Evolutionary conservation across 2,888 invertebrate genomes (phyloP).

Genomic region (Acheta domesticus): DNA sequence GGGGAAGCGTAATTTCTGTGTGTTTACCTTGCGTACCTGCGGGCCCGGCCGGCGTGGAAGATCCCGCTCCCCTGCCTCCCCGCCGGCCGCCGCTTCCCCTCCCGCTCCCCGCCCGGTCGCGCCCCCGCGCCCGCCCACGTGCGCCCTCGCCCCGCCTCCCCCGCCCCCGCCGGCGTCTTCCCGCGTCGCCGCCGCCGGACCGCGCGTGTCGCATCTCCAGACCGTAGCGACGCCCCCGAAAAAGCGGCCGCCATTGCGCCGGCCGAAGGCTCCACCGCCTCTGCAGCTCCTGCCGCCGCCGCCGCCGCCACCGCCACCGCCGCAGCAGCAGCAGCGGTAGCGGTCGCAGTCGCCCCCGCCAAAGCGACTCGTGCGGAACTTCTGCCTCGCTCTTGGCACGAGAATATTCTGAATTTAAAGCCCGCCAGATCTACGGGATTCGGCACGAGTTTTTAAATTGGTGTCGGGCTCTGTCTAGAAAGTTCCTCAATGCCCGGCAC

Average conservation of each 20-base stretch:
- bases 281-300: not conserved
- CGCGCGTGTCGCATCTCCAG: slow-evolving; percentile 8
- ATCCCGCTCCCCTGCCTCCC: not conserved
- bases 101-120: not conserved
- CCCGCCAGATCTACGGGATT: slow-evolving; percentile 1
- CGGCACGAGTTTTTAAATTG: slow-evolving; percentile 11
- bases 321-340: not conserved
- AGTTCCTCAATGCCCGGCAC: slow-evolving; percentile 3
- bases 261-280: not conserved
- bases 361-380: slow-evolving; percentile 18
- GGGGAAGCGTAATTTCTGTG: slow-evolving; percentile 9
- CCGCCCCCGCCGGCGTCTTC: not conserved
- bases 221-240: not conserved
- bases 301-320: not conserved
- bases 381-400: slow-evolving; percentile 1
- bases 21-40: slow-evolving; percentile 18
- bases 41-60: slow-evolving; percentile 18
- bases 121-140: not conserved
- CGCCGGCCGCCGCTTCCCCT: not conserved
- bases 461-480: not conserved
- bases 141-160: not conserved
- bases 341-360: not conserved
- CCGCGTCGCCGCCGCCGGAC: not conserved
- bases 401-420: slow-evolving; percentile 8
- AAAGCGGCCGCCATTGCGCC: not conserved